Conservation (phyloP, 2,888 invertebrate species). For the Lottia gigantea region DNA sequence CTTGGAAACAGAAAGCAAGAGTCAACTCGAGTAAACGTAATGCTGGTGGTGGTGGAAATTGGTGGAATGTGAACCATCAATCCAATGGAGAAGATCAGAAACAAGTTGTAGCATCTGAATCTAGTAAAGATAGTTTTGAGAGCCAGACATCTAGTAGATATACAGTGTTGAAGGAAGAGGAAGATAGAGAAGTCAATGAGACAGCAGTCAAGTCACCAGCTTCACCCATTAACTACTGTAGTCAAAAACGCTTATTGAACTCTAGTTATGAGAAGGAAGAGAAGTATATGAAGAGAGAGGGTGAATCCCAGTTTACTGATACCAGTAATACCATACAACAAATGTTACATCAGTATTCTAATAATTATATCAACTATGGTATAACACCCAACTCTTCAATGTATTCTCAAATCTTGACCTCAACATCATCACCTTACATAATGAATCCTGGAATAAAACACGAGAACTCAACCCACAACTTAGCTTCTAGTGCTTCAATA, state of each 20-base stretch:
- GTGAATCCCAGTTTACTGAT: background rate
- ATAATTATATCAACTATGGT: background rate
- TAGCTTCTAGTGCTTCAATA: background rate
- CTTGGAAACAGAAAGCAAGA: constrained; percentile 27
- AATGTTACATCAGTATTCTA: background rate
- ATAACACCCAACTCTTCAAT: background rate
- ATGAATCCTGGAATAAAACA: background rate
- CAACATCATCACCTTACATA: background rate
- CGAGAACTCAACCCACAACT: background rate
- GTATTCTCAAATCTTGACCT: background rate
- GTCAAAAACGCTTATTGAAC: background rate
- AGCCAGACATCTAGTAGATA: constrained; percentile 2
- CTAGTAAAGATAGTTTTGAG: constrained; percentile 1
- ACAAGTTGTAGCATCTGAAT: background rate
- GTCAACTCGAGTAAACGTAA: background rate
- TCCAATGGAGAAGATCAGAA: background rate
- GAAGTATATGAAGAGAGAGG: background rate
- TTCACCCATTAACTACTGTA: background rate
- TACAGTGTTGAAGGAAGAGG: background rate
- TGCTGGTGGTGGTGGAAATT: background rate
- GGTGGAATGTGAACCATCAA: background rate
- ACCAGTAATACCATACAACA: background rate
- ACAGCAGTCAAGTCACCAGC: background rate
- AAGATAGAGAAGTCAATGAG: background rate
- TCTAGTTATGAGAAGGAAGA: constrained; percentile 5